Base-by-base conservation (phyloP, 2,797 vertebrate genomes). In the Craterocephalus amniculus region DNA sequence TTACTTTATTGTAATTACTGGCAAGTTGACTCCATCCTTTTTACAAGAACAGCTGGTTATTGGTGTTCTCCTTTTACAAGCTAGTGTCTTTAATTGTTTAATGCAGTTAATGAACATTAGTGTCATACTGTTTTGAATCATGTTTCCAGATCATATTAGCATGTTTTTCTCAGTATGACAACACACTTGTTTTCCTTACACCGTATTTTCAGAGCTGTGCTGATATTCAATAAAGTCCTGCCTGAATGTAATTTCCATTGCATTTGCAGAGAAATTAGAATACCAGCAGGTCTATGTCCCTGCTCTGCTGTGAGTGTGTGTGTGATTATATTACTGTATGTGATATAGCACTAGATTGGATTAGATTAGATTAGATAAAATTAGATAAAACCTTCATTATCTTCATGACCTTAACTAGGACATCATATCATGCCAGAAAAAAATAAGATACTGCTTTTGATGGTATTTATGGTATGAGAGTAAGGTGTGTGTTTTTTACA, bases 321-420 rank as follows among this genome's bases (percentile, higher is more conserved):
- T 59, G 75, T 78, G 74, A 84, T 85, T 83, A 73, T 75, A 83
- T 87, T 86, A n/a, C n/a, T n/a, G n/a, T n/a, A 83, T 65, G 56
- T 80, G 63, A 75, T 72, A 72, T 87, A 80, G 72, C 59, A 85
- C 86, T 80, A 88, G 58, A 57, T 64, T 75, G 54, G 70, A 88
- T 89, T 81, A 75, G 70, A 88, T 89, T 81, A 75, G 70, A 90
- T 88, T 74, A 87, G n/a, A 71, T 74, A 68, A 64, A 70, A 91
- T 85, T 78, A 77, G 72, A 81, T 76, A 20, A 85, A 69, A 73
- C 48, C 62, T 56, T 83, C 70, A 85, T 90, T 84, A 81, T 80
- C 71, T 80, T 32, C 29, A 52, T 83, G 80, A 85, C 87, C 74
- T 77, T 69, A 80, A 24, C 22, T 20, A 69, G 70, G 72, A 81